Base-by-base conservation (phyloP, 2,888 invertebrate species). In the Hirtodrosophila histrioides region DNA sequence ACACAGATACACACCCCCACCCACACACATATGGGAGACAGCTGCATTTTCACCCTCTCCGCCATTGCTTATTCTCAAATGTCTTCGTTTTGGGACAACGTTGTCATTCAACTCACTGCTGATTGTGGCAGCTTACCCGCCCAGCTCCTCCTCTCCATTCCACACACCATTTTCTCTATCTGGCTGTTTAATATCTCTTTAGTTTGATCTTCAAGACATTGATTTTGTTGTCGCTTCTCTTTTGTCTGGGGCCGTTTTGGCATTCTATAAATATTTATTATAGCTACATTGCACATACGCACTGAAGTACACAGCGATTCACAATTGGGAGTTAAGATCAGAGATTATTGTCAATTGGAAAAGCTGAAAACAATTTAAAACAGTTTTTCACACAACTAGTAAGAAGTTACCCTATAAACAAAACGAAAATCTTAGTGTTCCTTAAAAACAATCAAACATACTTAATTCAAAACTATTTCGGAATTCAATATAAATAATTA, bases 91-190 rank as follows among this genome's bases (percentile, higher is more conserved):
- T 66, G 66, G 50, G 51, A 64, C 64, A 62, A 46, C 39, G 44
- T 70, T 78, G 74, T 82, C 76, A 78, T 69, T 75, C 78, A 75
- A 74, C 70, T 58, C 62, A 31, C 43, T 43, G 39, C 10, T 41
- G 45, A 63, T 58, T 68, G 53, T 50, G 44, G 55, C 64, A 51
- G 49, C 56, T 62, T 54, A 37, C 46, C 17, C 35, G 3, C 9
- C n/a, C 4, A 7, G 3, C n/a, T 4, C 23, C 31, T 8, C 44
- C 17, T 11, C 17, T 9, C 36, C 10, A 12, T 12, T 27, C 9
- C 43, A 45, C 62, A 41, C 35, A 31, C 4, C 12, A 8, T 23
- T 40, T 61, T 50, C 43, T 36, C 44, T 54, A 45, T 48, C 10
- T 43, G 46, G 36, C 41, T 51, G 35, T 39, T 67, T 60, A 69